A percentile compares a stretch with the other conserved stretches of the same genome.
Conservation (phyloP, 2,888 invertebrate species). For the Sussaba pulchella region DNA sequence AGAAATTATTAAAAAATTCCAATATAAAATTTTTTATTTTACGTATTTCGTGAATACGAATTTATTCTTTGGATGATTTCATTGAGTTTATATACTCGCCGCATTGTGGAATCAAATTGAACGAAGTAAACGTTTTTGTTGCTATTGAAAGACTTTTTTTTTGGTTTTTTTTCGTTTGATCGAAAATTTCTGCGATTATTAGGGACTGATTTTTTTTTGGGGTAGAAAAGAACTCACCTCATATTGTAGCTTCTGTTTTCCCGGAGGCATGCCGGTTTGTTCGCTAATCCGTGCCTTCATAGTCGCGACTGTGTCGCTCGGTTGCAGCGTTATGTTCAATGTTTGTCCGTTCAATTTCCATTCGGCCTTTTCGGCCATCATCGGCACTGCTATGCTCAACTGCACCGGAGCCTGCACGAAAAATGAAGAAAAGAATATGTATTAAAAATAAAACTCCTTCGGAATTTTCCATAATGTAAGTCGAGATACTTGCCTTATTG, state of each 20-base stretch:
- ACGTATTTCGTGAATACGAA: neutral
- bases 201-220: too few relatives aligned
- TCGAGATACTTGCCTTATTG: slow-evolving; percentile 86
- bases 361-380: slow-evolving; percentile 95
- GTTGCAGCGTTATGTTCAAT: slow-evolving; percentile 91
- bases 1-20: neutral
- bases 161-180: too few relatives aligned
- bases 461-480: neutral
- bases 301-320: slow-evolving; percentile 92
- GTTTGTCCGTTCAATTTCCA: slow-evolving; percentile 98
- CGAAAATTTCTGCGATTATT: too few relatives aligned
- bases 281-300: slow-evolving; percentile 95
- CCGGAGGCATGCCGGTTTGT: slow-evolving; percentile 96
- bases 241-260: slow-evolving; percentile 98
- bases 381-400: slow-evolving; percentile 93
- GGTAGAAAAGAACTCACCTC: slow-evolving; percentile 88
- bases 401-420: slow-evolving; percentile 89
- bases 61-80: neutral
- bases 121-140: too few relatives aligned
- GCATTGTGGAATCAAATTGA: too few relatives aligned
- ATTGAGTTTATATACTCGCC: too few relatives aligned
- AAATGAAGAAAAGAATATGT: neutral
- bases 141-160: too few relatives aligned
- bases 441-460: neutral
- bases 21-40: neutral